These are phyloP conservation scores for Eustalomyia histrio DNA, from an alignment of 2,888 invertebrate genomes.

Conservation along the genomic window DNA sequence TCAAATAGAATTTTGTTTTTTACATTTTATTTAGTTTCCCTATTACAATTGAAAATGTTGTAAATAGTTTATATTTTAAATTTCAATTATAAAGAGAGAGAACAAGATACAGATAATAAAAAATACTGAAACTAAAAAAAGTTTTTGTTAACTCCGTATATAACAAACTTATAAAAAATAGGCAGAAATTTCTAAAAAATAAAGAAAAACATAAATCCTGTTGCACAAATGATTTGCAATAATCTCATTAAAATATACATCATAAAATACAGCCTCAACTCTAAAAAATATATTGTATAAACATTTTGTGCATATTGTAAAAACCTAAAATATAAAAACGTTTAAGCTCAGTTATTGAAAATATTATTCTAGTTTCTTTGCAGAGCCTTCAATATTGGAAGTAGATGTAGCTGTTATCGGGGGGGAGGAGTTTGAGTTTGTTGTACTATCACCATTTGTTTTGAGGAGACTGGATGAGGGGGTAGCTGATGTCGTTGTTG, in stretches of 20 bases:
- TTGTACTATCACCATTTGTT: slow-evolving; percentile 57
- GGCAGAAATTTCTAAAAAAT: too few relatives aligned
- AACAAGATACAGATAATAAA: too few relatives aligned
- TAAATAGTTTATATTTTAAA: background rate
- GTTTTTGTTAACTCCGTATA: background rate
- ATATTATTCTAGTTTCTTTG: slow-evolving; percentile 59
- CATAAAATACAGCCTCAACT: slow-evolving; percentile 31
- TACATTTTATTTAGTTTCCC: too few relatives aligned
- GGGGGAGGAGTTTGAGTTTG: slow-evolving; percentile 60
- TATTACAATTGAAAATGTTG: too few relatives aligned
- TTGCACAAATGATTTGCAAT: background rate
- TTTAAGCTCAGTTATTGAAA: slow-evolving; percentile 50
- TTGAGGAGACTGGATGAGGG: slow-evolving; percentile 27
- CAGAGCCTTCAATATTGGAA: slow-evolving; percentile 30
- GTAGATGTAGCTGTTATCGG: slow-evolving; percentile 10
- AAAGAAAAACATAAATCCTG: too few relatives aligned
- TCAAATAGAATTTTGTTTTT: too few relatives aligned
- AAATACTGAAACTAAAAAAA: too few relatives aligned
- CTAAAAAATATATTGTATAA: slow-evolving; percentile 4
- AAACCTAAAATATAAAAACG: background rate
- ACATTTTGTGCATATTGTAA: slow-evolving; percentile 8
- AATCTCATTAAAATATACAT: slow-evolving; percentile 24
- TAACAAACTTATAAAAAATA: background rate
- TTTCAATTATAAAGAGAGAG: background rate
- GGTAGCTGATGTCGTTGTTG: background rate